Evolutionary conservation across 2,888 invertebrate species (phyloP).

Genomic region (Mechanitis messenoides): DNA sequence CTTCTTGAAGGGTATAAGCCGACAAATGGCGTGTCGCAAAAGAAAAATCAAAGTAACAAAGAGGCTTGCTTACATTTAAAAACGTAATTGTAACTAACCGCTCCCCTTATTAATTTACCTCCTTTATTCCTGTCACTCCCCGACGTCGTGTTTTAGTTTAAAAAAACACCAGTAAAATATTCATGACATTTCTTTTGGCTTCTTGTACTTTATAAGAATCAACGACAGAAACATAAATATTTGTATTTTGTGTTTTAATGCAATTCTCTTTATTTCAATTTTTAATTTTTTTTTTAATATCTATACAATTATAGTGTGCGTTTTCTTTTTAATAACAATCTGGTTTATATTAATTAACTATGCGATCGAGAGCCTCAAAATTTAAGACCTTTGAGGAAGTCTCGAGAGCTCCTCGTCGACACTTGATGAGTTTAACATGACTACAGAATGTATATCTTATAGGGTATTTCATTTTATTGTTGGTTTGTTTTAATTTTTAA

Average conservation of each 20-base stretch:
- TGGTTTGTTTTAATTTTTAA: too few species aligned
- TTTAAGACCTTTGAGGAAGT: slow-evolving; percentile 60
- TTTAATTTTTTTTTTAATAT: slow-evolving; percentile 10
- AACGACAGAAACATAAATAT: too few species aligned
- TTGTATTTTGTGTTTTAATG: too few species aligned
- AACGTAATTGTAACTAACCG: slow-evolving; percentile 76
- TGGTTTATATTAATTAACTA: slow-evolving; percentile 30
- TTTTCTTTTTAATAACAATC: too few species aligned
- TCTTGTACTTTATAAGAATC: slow-evolving; percentile 20
- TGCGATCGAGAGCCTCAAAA: slow-evolving; percentile 61
- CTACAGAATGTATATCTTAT: slow-evolving; percentile 35
- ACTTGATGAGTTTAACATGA: slow-evolving; percentile 66
- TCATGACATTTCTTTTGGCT: slow-evolving; percentile 44
- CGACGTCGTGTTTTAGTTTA: slow-evolving; percentile 56
- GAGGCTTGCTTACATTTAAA: slow-evolving; percentile 74
- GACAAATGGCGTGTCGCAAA: slow-evolving; percentile 72
- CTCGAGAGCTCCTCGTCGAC: slow-evolving; percentile 58
- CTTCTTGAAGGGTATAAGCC: slow-evolving; percentile 32
- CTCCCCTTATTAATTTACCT: slow-evolving; percentile 74
- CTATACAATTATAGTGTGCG: too few species aligned
- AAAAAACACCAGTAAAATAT: slow-evolving; percentile 58
- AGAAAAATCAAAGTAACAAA: slow-evolving; percentile 73
- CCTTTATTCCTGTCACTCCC: slow-evolving; percentile 61
- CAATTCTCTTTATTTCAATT: too few species aligned
- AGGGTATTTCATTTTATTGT: slow-evolving; percentile 16